Base-by-base conservation (phyloP, 2,113 vertebrate genomes). In the Vicugna pacos region DNA sequence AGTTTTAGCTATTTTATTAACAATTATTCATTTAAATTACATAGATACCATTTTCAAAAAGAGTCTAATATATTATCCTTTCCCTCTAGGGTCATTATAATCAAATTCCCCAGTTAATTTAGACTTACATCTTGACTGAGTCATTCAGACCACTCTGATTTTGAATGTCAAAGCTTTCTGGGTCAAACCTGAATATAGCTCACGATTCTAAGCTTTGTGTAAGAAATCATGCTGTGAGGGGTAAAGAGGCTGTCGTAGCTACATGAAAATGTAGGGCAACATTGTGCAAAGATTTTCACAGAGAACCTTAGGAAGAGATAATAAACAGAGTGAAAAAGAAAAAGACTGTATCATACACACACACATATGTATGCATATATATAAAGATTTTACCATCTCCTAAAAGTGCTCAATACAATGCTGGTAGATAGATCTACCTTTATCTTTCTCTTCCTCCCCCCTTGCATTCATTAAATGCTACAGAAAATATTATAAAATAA, bases 61-160 rank as follows among this genome's bases (percentile, higher is more conserved):
- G 50, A 95, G 85, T 96, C 54, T 22, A 83, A 96, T 87, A 96
- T 67, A 82, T 79, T 97, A 97, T 97, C 80, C 87, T 62, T 90
- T 96, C 65, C 89, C 86, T 96, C 91, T 1, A 7, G 98, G 86
- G 86, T 97, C 97, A 98, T 98, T 98, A 98, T 95, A 96, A 97
- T 95, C 92, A 98, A 97, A 98, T 97, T 98, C 87, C 80, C 92
- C 96, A 65, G 89, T 98, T 98, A 98, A 98, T 96, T 98, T 97
- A 97, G 79, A 91, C 35, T 95, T 98, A 76, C 8, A 92, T 96
- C 58, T 97, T 97, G 85, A 60, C 92, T 60, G 87, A 98, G 72
- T 35, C 42, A 54, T 52, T 97, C 97, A 97, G 94, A 95, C 6
- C 2, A 70, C 42, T 96, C 67, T 91, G 56, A 95, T 93, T 98